Evolutionary conservation across 2,113 vertebrate species (phyloP).

Genomic region (Phylloscopus whistleri): DNA sequence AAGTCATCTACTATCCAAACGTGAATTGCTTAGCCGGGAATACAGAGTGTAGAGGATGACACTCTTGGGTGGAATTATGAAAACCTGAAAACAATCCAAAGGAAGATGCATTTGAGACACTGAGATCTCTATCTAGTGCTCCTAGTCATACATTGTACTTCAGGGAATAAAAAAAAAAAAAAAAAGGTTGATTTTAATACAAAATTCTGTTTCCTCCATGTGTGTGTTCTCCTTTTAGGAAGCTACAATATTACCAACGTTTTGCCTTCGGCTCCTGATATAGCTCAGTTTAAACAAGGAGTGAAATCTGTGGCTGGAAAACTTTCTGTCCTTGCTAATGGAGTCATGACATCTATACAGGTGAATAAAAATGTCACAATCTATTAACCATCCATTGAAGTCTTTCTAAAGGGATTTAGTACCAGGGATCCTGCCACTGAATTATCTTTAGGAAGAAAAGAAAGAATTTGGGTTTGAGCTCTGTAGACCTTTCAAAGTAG

Average conservation of each 20-base stretch:
- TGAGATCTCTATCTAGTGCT: background rate
- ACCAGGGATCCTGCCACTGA: background rate
- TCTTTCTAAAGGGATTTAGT: background rate
- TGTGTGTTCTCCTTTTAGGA: constrained; percentile 59
- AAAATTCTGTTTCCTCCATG: background rate
- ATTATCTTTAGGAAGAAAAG: background rate
- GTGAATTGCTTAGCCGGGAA: background rate
- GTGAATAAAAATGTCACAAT: constrained; percentile 65
- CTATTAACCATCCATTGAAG: background rate
- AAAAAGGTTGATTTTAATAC: background rate
- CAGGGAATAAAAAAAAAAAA: rapidly evolving
- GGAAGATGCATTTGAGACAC: background rate
- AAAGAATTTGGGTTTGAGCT: background rate
- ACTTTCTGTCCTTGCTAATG: constrained; percentile 93
- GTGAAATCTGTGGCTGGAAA: constrained; percentile 90
- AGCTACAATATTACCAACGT: constrained; percentile 84
- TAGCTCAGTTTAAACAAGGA: constrained; percentile 91
- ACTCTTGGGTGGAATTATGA: background rate
- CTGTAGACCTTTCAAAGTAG: background rate
- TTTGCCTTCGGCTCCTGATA: constrained; percentile 87
- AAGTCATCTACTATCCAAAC: background rate
- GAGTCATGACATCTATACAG: constrained; percentile 93
- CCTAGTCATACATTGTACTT: background rate
- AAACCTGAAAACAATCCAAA: background rate
- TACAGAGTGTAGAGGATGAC: background rate